A percentile compares a stretch with the other conserved stretches of the same genome.
These are phyloP conservation scores for Tipula unca DNA, from an alignment of 2,888 invertebrate species.

Conservation along the genomic window DNA sequence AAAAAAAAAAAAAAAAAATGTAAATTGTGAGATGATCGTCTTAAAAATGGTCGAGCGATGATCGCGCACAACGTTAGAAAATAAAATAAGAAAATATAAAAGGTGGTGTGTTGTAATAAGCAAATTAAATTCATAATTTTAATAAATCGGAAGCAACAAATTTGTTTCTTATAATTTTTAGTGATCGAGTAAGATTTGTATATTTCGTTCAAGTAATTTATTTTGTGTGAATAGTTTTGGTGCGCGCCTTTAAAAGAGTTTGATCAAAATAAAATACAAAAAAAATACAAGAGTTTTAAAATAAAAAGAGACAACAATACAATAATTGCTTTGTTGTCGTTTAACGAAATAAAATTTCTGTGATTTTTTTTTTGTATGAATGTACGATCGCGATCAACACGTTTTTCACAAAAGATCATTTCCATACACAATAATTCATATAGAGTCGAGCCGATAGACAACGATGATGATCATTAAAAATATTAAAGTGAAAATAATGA, in stretches of 20 bases:
- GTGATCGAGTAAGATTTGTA: background rate
- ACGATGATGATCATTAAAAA: background rate
- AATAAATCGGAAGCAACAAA: background rate
- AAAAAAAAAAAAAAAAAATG: background rate
- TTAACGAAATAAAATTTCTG: background rate
- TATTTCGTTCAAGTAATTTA: background rate
- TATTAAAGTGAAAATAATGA: background rate
- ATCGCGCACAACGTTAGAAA: background rate
- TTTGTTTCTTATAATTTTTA: background rate
- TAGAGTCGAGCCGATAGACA: background rate
- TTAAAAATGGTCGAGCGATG: background rate
- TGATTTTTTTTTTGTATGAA: background rate
- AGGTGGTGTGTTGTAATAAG: constrained; percentile 1
- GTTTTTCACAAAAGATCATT: background rate
- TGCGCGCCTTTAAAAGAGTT: background rate
- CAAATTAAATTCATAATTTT: background rate
- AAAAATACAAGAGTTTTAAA: background rate
- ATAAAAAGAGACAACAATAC: background rate
- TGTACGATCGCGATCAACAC: background rate
- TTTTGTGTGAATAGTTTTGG: background rate
- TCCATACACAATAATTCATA: background rate
- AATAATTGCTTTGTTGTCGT: constrained; percentile 9
- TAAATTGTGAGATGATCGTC: background rate
- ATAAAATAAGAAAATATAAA: background rate
- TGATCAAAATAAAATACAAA: background rate